Percentiles rank a stretch among this genome's conserved stretches.
Evolutionary conservation across 2,113 vertebrate species (phyloP).

Genomic region (Pagrus major): DNA sequence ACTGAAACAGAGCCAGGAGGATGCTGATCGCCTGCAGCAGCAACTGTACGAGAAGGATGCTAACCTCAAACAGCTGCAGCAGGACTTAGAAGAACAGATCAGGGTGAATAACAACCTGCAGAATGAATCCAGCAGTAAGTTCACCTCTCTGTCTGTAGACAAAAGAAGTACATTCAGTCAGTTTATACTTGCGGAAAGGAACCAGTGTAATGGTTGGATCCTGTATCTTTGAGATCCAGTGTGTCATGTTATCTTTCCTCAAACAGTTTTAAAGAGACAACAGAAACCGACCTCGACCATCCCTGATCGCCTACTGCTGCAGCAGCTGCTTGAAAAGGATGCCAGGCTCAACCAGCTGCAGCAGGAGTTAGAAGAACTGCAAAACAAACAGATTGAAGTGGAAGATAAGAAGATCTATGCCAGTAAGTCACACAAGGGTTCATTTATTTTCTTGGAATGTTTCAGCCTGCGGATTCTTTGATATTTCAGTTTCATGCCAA

Average conservation of each 20-base stretch:
- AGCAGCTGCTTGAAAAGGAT: conserved; percentile 8
- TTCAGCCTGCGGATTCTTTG: background rate
- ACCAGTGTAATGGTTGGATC: conserved; percentile 52
- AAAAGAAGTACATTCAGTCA: background rate
- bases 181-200: background rate
- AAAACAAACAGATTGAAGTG: fast-evolving
- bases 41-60: conserved; percentile 6
- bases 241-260: conserved; percentile 6
- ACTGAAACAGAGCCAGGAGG: conserved; percentile 35
- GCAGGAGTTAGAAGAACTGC: conserved; percentile 8
- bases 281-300: conserved; percentile 34
- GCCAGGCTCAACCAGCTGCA: conserved; percentile 5
- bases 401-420: background rate
- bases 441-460: background rate
- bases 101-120: background rate
- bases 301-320: background rate
- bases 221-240: background rate
- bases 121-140: conserved; percentile 6
- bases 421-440: conserved; percentile 47
- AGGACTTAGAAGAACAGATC: background rate
- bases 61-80: conserved; percentile 7
- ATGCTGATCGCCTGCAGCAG: conserved; percentile 2
- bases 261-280: conserved; percentile 36
- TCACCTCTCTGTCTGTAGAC: background rate
- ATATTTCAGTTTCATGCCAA: background rate